Percentiles rank a stretch among this genome's conserved stretches.
Evolutionary conservation across 2,113 vertebrate genomes (phyloP).

Genomic region (Corythornis cristatus): DNA sequence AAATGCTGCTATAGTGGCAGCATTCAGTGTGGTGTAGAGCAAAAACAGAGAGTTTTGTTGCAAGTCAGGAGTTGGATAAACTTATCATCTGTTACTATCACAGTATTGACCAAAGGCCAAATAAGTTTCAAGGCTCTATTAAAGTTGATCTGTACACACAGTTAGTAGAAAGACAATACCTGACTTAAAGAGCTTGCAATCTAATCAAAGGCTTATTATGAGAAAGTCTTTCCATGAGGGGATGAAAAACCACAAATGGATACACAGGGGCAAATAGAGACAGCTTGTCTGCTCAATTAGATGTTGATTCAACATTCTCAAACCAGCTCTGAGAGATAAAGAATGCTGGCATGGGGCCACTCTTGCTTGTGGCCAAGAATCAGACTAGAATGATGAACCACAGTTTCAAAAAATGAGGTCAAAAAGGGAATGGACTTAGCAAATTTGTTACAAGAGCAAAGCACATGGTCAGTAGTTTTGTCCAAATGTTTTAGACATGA

Average conservation of each 20-base stretch:
- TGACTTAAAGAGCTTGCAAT: conserved; percentile 43
- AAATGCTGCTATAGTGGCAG: not conserved
- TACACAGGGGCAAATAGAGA: conserved; percentile 44
- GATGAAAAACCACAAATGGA: conserved; percentile 56
- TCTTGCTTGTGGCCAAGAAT: not conserved
- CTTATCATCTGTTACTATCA: not conserved
- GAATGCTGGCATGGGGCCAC: not conserved
- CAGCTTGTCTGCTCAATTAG: conserved; percentile 65
- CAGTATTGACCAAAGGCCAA: conserved; percentile 30
- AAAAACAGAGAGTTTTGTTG: not conserved
- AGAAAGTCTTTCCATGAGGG: not conserved
- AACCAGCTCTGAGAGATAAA: conserved; percentile 28
- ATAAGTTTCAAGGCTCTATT: conserved; percentile 19
- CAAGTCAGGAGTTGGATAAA: conserved; percentile 25
- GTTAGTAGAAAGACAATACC: conserved; percentile 35
- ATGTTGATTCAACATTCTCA: conserved; percentile 40
- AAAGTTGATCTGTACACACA: conserved; percentile 29
- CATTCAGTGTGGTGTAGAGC: not conserved
- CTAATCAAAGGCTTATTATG: conserved; percentile 46
- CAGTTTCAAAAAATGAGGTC: conserved; percentile 1
- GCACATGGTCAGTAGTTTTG: not conserved
- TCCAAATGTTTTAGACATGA: not conserved
- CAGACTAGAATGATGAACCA: not conserved
- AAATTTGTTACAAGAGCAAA: not conserved
- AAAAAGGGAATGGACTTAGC: not conserved